phyloP scores from a whole-genome alignment of 2,113 vertebrate species.

The Carassius carassius region DNA sequence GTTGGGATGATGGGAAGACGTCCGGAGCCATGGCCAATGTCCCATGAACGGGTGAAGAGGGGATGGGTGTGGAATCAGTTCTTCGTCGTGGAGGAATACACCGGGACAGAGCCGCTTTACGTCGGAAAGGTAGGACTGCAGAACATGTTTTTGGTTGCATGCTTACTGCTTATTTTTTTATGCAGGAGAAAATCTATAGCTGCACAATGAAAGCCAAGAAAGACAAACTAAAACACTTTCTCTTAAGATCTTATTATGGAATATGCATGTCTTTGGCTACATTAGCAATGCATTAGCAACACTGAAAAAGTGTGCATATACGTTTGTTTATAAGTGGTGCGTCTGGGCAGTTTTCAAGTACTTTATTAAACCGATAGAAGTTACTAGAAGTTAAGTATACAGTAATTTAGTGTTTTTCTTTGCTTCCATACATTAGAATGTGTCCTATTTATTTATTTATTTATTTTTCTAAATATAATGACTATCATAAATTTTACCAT shows the following conservation, averaged over 20 bases:
- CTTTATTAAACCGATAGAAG: too few species aligned
- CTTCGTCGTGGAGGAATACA: constrained; percentile 99
- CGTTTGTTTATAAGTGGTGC: background rate
- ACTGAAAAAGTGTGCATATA: background rate
- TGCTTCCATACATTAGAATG: too few species aligned
- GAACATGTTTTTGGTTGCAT: background rate
- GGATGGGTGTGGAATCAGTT: constrained; percentile 99
- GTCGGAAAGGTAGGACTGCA: constrained; percentile 89
- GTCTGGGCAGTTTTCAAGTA: background rate
- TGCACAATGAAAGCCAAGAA: background rate
- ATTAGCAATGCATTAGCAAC: background rate
- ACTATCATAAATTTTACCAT: too few species aligned
- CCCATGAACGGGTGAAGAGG: constrained; percentile 87
- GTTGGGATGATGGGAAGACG: constrained; percentile 48
- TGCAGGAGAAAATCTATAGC: background rate
- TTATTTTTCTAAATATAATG: too few species aligned
- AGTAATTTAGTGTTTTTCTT: too few species aligned
- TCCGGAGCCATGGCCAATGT: constrained; percentile 68
- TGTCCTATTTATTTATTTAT: too few species aligned
- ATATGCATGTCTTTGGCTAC: constrained; percentile 3
- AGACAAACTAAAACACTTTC: constrained; percentile 22
- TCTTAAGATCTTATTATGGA: constrained; percentile 13
- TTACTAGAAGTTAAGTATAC: too few species aligned
- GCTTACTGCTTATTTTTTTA: background rate
- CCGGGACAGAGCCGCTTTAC: constrained; percentile 93